Percentiles rank a stretch among this genome's conserved stretches.
Evolutionary conservation across 2,113 vertebrate genomes (phyloP).

Genomic region (Pogona vitticeps): DNA sequence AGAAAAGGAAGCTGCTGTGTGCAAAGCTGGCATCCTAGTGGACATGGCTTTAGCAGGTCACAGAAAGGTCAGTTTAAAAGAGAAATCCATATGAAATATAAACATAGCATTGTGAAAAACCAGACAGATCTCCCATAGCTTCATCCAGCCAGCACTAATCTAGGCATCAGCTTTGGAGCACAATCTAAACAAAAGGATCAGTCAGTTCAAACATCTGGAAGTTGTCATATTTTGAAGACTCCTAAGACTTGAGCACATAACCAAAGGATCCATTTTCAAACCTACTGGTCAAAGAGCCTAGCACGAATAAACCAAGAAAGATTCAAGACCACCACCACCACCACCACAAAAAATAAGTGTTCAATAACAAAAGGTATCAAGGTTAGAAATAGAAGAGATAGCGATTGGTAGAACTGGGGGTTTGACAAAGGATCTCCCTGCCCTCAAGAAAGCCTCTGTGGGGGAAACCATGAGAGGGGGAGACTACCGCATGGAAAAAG

Average conservation of each 20-base stretch:
- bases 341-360: background rate
- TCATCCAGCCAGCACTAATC: constrained; percentile 91
- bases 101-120: constrained; percentile 78
- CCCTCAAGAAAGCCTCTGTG: background rate
- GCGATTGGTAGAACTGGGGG: background rate
- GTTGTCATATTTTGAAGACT: constrained; percentile 84
- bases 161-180: constrained; percentile 88
- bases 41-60: constrained; percentile 74
- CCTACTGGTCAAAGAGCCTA: constrained; percentile 44
- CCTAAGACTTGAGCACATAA: constrained; percentile 64
- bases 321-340: constrained; percentile 2
- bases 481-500: background rate
- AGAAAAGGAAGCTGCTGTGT: constrained; percentile 42
- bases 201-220: constrained; percentile 90
- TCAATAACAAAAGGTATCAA: constrained; percentile 2
- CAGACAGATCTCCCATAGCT: constrained; percentile 81
- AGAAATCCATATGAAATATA: constrained; percentile 84
- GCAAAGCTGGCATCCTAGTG: constrained; percentile 67
- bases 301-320: background rate
- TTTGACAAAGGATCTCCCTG: background rate
- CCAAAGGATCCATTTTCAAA: constrained; percentile 64
- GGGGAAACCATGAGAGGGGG: background rate
- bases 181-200: constrained; percentile 93
- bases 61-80: constrained; percentile 79
- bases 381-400: background rate